Evolutionary conservation across 23 tunicate species (phyloP), one percentile per base, ranked within the genome.

Genomic region (Styela plicata): DNA sequence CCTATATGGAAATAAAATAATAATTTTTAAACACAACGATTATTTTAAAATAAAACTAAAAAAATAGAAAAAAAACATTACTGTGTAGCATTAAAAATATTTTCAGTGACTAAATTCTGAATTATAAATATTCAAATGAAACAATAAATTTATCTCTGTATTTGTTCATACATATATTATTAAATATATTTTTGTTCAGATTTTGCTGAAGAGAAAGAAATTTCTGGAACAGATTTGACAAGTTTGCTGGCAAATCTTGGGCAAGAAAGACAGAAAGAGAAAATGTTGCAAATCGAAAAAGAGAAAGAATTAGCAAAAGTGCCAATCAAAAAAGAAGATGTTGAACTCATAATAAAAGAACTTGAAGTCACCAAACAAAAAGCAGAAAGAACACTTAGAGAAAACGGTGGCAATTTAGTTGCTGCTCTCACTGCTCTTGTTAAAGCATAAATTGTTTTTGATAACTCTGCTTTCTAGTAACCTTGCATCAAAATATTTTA

Each of bases 181-280:
- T 31, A 3, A 3, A 5, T 31, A 5, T 73, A 31, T 73, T n/a
- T 44, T 70, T 74, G 53, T 74, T 76, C 2, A 91, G 97, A 91
- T 87, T 91, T 88, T 73, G 97, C 97, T 0, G 97, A 91, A 79
- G 97, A 91, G 78, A 91, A 91, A 79, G 97, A 91, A 78, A 82
- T 91, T 13, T 61, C 90, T 73, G 85, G 85, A 21, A 63, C 84
- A 67, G 86, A 86, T 73, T 23, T 86, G 21, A 87, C 89, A 5
- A 84, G 74, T 68, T 68, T 91, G 22, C 77, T 91, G 2, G 97
- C 90, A 0, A 83, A 86, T 67, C 74, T 91, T 2, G 83, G 74
- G 22, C 84, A 83, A 64, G 81, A 76, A 57, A 76, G 37, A 26
- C 36, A 53, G 53, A 76, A 76, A 27, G 5, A 33, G 34, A 57